Conservation (phyloP, 2,888 invertebrate species). For the Marasmarcha lunaedactyla region DNA sequence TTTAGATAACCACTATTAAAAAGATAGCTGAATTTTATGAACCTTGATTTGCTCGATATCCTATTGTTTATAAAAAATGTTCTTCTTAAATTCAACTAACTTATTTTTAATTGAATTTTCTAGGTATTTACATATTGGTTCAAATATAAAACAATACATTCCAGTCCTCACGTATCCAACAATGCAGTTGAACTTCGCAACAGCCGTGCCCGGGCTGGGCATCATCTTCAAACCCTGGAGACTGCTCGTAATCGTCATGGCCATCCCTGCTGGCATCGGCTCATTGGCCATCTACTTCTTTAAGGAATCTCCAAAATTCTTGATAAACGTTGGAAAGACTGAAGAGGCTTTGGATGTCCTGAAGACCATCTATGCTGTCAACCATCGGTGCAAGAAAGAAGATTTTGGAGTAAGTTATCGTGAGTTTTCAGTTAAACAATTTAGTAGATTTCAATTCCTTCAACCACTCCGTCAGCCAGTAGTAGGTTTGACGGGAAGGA, state of each 20-base stretch:
- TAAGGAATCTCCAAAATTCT: conserved; percentile 85
- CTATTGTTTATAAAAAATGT: too few relatives aligned
- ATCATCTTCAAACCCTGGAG: conserved; percentile 80
- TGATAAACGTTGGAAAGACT: conserved; percentile 72
- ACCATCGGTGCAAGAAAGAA: conserved; percentile 29
- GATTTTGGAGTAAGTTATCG: conserved; percentile 39
- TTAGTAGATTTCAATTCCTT: too few relatives aligned
- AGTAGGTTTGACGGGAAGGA: too few relatives aligned
- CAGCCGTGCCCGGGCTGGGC: conserved; percentile 46
- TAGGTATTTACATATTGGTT: neutral
- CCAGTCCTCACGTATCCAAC: conserved; percentile 76
- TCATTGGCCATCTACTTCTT: conserved; percentile 69
- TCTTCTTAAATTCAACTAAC: too few relatives aligned
- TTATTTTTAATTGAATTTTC: too few relatives aligned
- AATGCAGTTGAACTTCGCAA: conserved; percentile 64
- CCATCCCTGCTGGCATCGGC: conserved; percentile 58
- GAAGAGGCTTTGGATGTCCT: conserved; percentile 70
- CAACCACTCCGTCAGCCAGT: too few relatives aligned
- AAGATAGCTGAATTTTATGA: too few relatives aligned
- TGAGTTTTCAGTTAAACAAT: too few relatives aligned
- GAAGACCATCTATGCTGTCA: conserved; percentile 40
- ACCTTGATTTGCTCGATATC: too few relatives aligned
- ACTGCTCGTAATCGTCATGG: conserved; percentile 69
- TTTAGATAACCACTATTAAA: too few relatives aligned
- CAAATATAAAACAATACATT: conserved; percentile 15